Conservation (phyloP, 35 echinoderm and acorn worm species). For the Chiridota heheva region DNA sequence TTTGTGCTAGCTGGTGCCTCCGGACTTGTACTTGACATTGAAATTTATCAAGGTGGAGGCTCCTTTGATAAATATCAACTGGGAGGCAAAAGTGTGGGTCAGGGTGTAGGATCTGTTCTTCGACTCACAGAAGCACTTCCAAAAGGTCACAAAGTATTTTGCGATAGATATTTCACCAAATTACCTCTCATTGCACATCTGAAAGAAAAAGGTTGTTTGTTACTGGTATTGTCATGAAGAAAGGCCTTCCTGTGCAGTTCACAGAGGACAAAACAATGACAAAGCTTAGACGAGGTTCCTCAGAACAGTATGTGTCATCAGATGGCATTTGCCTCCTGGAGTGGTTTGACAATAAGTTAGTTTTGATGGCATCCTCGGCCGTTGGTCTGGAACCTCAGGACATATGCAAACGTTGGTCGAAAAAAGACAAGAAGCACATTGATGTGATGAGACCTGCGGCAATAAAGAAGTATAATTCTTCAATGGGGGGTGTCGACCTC, state of each 20-base stretch:
- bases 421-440: conserved; percentile 14
- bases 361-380: conserved; percentile 10
- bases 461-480: conserved; percentile 7
- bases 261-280: not conserved
- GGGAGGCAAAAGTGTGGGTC: not conserved
- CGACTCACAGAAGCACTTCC: not conserved
- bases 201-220: conserved; percentile 13
- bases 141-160: conserved; percentile 10
- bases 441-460: not conserved
- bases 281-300: not conserved
- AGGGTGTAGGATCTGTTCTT: not conserved
- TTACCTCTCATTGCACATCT: not conserved
- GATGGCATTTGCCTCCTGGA: not conserved
- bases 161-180: conserved; percentile 1
- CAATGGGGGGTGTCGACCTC: conserved; percentile 5
- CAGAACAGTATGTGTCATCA: conserved; percentile 1
- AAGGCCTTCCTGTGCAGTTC: not conserved
- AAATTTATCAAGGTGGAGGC: conserved; percentile 16
- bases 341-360: not conserved
- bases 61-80: not conserved
- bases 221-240: not conserved
- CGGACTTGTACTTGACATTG: conserved; percentile 10
- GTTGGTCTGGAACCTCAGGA: not conserved
- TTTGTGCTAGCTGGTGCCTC: not conserved
- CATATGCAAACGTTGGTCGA: not conserved